Evolutionary conservation across 2,888 invertebrate genomes (phyloP).

Genomic region (Aphidoletes aphidimyza): DNA sequence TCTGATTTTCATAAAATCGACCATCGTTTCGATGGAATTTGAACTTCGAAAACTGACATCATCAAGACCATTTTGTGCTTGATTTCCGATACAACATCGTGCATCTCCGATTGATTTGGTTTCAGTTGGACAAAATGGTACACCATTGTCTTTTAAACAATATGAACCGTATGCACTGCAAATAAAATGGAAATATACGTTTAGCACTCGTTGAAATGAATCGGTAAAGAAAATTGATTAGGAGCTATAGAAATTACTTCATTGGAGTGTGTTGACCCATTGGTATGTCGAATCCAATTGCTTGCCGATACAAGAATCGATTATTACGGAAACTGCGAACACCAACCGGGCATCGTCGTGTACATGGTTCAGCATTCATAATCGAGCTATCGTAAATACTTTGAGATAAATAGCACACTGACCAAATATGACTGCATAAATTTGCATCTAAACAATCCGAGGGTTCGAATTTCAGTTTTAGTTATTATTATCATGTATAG

Average conservation of each 20-base stretch:
- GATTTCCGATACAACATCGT: constrained; percentile 70
- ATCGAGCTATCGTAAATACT: constrained; percentile 71
- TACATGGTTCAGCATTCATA: constrained; percentile 75
- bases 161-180: constrained; percentile 76
- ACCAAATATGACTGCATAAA: constrained; percentile 83
- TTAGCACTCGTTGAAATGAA: constrained; percentile 50
- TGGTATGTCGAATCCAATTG: constrained; percentile 70
- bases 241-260: constrained; percentile 72
- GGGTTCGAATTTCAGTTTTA: background rate
- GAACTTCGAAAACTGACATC: background rate
- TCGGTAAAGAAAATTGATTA: constrained; percentile 11
- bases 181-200: constrained; percentile 57
- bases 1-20: constrained; percentile 18
- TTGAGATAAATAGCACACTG: constrained; percentile 83
- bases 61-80: constrained; percentile 2
- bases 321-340: constrained; percentile 63
- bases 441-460: constrained; percentile 71
- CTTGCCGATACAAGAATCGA: constrained; percentile 58
- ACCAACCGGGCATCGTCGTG: constrained; percentile 77
- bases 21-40: constrained; percentile 37
- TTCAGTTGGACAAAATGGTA: constrained; percentile 77
- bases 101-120: constrained; percentile 71
- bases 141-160: constrained; percentile 72
- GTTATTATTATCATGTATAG: constrained; percentile 35
- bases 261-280: constrained; percentile 80